These are phyloP conservation scores for Crocidura indochinensis DNA, from an alignment of 2,797 vertebrate species.

Conservation along the genomic window DNA sequence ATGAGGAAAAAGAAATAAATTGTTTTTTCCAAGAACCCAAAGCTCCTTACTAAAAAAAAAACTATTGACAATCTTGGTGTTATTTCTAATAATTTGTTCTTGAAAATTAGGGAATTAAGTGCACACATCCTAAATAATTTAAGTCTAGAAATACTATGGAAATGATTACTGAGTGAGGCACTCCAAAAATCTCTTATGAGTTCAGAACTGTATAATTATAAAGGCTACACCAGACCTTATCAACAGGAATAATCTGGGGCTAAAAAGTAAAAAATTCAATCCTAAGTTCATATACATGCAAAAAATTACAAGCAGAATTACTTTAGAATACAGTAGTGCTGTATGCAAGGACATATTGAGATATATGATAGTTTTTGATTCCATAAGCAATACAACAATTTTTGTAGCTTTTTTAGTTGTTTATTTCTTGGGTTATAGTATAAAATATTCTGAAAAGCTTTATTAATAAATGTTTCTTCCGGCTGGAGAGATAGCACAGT, in stretches of 20 bases:
- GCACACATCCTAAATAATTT: background rate
- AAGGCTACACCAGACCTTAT: background rate
- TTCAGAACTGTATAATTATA: background rate
- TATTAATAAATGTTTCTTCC: background rate
- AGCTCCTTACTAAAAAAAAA: background rate
- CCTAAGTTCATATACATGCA: background rate
- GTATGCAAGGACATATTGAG: background rate
- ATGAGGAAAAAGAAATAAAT: background rate
- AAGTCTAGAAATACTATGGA: background rate
- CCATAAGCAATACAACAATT: background rate
- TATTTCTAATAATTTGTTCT: background rate
- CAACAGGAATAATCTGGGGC: background rate
- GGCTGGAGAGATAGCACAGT: no score
- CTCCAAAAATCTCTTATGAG: background rate
- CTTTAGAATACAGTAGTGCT: background rate
- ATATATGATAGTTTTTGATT: slow-evolving; percentile 32
- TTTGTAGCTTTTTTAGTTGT: background rate
- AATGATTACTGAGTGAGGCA: background rate
- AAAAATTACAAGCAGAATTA: slow-evolving; percentile 1
- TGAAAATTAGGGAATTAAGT: background rate
- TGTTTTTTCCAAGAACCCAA: background rate
- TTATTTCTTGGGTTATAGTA: slow-evolving; percentile 8
- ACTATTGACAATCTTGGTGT: background rate
- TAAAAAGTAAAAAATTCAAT: background rate
- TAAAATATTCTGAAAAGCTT: slow-evolving; percentile 46